A percentile compares a stretch with the other conserved stretches of the same genome.
Evolutionary conservation across 2,113 vertebrate species (phyloP).

Genomic region (Chlorodrepanis virens): DNA sequence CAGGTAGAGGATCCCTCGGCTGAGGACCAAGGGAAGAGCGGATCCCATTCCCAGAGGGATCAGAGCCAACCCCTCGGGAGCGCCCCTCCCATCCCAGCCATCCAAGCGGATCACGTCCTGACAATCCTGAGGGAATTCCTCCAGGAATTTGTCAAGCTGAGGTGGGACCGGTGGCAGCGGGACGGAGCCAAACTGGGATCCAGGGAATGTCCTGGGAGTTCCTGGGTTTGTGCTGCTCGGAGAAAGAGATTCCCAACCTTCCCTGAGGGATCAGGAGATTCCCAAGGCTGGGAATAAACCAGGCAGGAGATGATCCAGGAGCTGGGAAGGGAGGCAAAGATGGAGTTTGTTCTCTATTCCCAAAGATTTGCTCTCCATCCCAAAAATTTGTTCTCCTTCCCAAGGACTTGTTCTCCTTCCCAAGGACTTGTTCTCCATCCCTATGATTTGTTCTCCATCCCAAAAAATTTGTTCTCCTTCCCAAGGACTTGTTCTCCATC

Average conservation of each 20-base stretch:
- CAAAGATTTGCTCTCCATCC: not conserved
- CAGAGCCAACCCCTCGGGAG: not conserved
- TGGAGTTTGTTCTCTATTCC: not conserved
- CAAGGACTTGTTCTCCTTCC: not conserved
- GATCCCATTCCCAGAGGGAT: accelerated
- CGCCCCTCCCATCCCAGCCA: accelerated
- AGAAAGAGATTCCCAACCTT: not conserved
- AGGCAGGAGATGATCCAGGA: not conserved
- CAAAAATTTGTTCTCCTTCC: too few relatives aligned
- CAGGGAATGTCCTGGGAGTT: accelerated
- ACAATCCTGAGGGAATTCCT: not conserved
- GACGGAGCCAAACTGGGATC: not conserved
- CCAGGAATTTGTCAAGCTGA: not conserved
- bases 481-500: too few relatives aligned
- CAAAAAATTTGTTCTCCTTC: too few relatives aligned
- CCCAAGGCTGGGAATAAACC: not conserved
- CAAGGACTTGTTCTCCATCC: too few relatives aligned
- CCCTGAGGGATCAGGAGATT: not conserved
- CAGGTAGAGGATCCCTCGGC: accelerated
- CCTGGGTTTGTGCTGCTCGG: not conserved
- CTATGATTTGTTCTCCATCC: too few relatives aligned
- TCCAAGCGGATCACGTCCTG: not conserved
- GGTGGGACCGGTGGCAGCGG: not conserved
- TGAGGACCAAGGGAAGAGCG: accelerated
- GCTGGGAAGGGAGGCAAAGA: accelerated